Evolutionary conservation across 2,888 invertebrate species (phyloP).

Genomic region (Xestia rhomboidea): DNA sequence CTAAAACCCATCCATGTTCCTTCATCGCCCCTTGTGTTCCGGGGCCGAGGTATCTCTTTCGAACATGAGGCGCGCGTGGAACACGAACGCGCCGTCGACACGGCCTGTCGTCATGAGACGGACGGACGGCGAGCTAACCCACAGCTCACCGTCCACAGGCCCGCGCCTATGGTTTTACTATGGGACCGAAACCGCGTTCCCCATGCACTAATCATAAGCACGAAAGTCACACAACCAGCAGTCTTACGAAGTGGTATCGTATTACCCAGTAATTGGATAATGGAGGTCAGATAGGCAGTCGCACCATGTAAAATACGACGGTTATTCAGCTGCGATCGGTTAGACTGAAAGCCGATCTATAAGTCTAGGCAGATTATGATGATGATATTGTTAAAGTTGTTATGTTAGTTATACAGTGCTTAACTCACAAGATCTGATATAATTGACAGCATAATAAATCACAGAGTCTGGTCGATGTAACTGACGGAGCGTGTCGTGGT

Average conservation of each 20-base stretch:
- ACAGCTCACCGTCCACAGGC: too few species aligned
- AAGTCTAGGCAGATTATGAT: not conserved
- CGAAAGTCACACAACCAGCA: not conserved
- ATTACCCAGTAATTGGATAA: not conserved
- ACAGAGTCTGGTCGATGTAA: conserved; percentile 23
- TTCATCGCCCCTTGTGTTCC: too few species aligned
- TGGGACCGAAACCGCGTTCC: too few species aligned
- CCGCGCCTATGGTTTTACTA: too few species aligned
- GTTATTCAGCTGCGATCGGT: not conserved
- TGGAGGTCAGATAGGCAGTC: not conserved
- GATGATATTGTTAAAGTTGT: not conserved
- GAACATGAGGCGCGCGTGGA: too few species aligned
- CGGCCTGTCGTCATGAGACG: too few species aligned
- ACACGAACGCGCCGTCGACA: too few species aligned
- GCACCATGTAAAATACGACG: not conserved
- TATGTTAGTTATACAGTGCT: conserved; percentile 1
- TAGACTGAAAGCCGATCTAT: too few species aligned
- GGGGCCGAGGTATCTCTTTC: too few species aligned
- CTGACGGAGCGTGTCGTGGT: conserved; percentile 33
- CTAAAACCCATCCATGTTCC: too few species aligned
- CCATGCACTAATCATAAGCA: not conserved
- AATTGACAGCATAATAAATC: conserved; percentile 42
- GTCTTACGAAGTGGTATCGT: not conserved
- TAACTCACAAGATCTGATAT: conserved; percentile 14
- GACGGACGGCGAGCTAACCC: too few species aligned